phyloP scores from a whole-genome alignment of 2,888 invertebrate species.

The Perithous albicinctus region DNA sequence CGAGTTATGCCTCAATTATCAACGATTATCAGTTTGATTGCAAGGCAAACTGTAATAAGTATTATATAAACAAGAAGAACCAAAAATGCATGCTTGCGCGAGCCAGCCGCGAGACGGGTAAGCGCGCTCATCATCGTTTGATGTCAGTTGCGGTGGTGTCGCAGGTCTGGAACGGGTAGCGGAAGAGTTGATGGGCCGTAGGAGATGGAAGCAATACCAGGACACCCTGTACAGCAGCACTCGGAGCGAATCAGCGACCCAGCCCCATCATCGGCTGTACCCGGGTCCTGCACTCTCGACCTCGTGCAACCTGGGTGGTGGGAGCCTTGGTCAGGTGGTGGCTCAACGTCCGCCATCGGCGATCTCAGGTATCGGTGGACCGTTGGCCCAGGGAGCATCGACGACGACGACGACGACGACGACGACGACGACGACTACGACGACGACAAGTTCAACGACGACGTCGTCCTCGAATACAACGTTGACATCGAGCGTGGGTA shows the following conservation, averaged over 20 bases:
- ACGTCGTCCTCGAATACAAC: conserved; percentile 65
- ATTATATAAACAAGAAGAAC: background rate
- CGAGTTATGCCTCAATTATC: conserved; percentile 47
- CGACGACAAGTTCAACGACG: conserved; percentile 69
- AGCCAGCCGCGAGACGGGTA: conserved; percentile 67
- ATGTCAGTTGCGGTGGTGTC: conserved; percentile 83
- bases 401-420: conserved; percentile 60
- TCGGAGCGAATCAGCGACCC: conserved; percentile 82
- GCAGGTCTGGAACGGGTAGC: conserved; percentile 97
- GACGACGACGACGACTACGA: too few relatives aligned
- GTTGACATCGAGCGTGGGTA: conserved; percentile 70
- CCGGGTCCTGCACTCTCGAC: conserved; percentile 74
- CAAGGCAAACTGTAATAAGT: background rate
- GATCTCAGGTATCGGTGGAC: conserved; percentile 59
- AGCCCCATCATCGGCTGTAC: conserved; percentile 80
- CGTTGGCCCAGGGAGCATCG: conserved; percentile 62
- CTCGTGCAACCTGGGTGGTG: conserved; percentile 74
- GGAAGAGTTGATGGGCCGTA: conserved; percentile 98
- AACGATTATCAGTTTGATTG: background rate
- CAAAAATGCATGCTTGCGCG: conserved; percentile 57
- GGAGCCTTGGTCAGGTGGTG: conserved; percentile 75
- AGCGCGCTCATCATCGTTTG: conserved; percentile 80
- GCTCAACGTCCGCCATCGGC: conserved; percentile 73
- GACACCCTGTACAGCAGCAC: conserved; percentile 87
- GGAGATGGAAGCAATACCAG: conserved; percentile 98